phyloP scores from a whole-genome alignment of 2,797 vertebrate species.

The Eospalax fontanierii region DNA sequence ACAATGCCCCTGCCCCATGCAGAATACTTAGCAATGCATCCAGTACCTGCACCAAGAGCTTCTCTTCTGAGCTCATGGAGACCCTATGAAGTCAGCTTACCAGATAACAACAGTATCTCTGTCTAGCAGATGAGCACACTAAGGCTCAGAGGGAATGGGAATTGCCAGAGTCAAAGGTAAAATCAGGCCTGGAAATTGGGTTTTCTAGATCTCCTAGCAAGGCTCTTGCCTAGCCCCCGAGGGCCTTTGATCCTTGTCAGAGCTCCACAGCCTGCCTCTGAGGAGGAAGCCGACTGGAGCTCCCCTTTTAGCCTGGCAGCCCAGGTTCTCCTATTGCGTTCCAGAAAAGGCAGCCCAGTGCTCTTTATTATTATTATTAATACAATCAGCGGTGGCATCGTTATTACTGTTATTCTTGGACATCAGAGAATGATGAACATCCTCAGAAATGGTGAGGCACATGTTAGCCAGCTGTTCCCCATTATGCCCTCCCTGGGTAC shows the following conservation, averaged over 20 bases:
- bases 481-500: constrained; percentile 83
- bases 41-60: background rate
- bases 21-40: background rate
- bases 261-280: background rate
- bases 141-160: background rate
- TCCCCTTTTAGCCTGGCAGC: background rate
- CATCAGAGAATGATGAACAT: constrained; percentile 82
- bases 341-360: background rate
- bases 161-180: background rate
- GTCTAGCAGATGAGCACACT: background rate
- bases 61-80: background rate
- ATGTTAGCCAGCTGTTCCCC: constrained; percentile 83
- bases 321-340: background rate
- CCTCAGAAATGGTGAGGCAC: constrained; percentile 79
- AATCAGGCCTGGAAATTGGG: background rate
- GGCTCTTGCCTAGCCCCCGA: background rate
- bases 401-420: constrained; percentile 82
- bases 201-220: background rate
- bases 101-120: background rate
- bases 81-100: background rate
- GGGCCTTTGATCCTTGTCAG: background rate
- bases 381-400: constrained; percentile 13
- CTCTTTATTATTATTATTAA: constrained; percentile 63
- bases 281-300: background rate
- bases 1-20: fast-evolving